phyloP scores from a whole-genome alignment of 2,797 vertebrate species.

The Enteromius trimaculatus region DNA sequence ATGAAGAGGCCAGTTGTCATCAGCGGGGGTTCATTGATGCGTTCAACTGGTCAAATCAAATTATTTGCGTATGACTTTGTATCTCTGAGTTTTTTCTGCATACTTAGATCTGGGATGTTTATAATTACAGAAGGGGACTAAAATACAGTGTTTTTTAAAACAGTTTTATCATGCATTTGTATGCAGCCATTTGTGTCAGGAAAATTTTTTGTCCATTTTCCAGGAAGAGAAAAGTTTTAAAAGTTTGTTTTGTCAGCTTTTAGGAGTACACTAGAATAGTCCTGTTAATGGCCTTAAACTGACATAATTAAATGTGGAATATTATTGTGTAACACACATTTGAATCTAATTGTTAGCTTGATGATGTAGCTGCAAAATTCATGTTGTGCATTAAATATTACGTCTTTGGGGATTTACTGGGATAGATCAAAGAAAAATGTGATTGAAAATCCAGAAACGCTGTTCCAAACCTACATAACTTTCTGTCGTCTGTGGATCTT shows the following conservation, averaged over 20 bases:
- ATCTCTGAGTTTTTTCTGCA: neutral
- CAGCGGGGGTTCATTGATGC: neutral
- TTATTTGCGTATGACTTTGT: neutral
- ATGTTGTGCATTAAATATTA: neutral
- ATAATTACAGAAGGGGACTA: neutral
- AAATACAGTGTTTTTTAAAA: neutral
- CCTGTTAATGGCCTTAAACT: neutral
- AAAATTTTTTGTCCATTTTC: neutral
- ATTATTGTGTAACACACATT: neutral
- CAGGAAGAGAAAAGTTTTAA: conserved; percentile 10
- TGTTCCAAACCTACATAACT: neutral
- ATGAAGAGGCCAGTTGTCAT: neutral
- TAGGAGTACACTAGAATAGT: neutral
- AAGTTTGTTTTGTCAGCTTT: conserved; percentile 24
- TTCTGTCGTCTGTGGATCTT: neutral
- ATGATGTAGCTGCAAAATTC: neutral
- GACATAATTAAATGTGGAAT: neutral
- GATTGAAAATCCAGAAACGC: neutral
- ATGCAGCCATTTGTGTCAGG: neutral
- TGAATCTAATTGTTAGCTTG: too few species aligned
- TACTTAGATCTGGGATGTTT: neutral
- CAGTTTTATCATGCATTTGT: neutral
- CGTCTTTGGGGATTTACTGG: neutral
- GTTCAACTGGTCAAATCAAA: neutral
- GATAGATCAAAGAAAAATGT: neutral